Conservation (phyloP, 2,888 invertebrate species). For the Cacoxenus indagator region DNA sequence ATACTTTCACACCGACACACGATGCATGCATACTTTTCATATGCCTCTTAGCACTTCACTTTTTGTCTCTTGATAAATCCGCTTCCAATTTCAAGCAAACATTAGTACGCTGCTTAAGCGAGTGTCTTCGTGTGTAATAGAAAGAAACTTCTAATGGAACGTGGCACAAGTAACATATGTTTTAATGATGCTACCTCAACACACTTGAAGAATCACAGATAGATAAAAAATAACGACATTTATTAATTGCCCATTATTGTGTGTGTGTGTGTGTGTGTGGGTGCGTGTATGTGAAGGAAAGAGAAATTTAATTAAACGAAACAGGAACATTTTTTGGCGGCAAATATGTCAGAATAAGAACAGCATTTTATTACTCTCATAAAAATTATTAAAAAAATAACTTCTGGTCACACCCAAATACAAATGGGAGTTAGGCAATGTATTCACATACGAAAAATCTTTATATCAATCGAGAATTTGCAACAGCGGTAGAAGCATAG, state of each 20-base stretch:
- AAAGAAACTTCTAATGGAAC: neutral
- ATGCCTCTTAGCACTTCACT: neutral
- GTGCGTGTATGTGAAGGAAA: no score
- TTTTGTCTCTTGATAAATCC: neutral
- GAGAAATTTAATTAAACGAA: constrained; percentile 18
- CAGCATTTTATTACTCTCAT: neutral
- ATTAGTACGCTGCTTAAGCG: neutral
- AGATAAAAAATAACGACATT: neutral
- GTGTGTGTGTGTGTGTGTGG: no score
- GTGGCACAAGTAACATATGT: neutral
- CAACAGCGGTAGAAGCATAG: no score
- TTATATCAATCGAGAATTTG: neutral
- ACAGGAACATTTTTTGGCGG: constrained; percentile 4
- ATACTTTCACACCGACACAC: neutral
- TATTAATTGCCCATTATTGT: neutral
- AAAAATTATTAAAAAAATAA: neutral
- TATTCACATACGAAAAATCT: neutral
- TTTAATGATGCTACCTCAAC: no score
- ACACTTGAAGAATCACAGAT: neutral
- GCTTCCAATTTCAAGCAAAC: neutral
- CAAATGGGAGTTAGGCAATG: neutral
- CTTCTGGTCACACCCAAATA: neutral
- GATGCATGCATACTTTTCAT: neutral
- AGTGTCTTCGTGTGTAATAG: neutral
- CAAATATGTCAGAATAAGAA: neutral